Evolutionary conservation across 2,888 invertebrate species (phyloP), one percentile per base, ranked within the genome.

Genomic region (Drosophila anomalata): DNA sequence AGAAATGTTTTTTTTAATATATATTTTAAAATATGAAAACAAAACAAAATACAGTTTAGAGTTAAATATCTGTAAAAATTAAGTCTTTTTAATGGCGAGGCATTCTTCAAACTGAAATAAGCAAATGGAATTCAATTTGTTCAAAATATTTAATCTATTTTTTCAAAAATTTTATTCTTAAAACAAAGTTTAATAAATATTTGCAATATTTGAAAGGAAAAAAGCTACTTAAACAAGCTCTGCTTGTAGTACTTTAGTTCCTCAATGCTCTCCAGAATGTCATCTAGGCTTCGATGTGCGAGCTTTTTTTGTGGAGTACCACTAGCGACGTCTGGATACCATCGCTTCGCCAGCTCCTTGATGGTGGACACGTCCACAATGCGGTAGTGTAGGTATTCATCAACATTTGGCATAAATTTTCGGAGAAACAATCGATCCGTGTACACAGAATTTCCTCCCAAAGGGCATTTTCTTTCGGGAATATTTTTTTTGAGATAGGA

Each of bases 301-400:
- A 94, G 93, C 52, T 89, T 91, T 87, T 97, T 97, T 50, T 90
- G 89, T 0, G 96, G 96, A 54, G 92, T 92, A n/a, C 85, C 88
- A 12, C 92, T 91, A 78, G 91, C 94, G 9, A 94, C 90, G 17
- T 93, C 92, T 2, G 94, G 94, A 91, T 95, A 95, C 98, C 98
- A 99, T 14, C 96, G 91, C 75, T 93, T 94, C 11, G 93, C 94
- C 56, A 99, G 90, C 91, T 98, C 98, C 90, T 98, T 98, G 17
- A 99, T 92, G 0, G 96, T 94, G 36, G 96, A 97, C 2, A 98
- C 98, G 93, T 99, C 99, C 73, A 99, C 95, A 47, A 97, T 95
- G 81, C 99, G 94, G 91, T 99, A 98, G 90, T 99, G 98, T 75
- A 99, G 92, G 90, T 97, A 96, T 1, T 94, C 89, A 88, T 96